A percentile compares a stretch with the other conserved stretches of the same genome.
Conservation (phyloP, 2,888 invertebrate species). For the Chorisops tibialis region DNA sequence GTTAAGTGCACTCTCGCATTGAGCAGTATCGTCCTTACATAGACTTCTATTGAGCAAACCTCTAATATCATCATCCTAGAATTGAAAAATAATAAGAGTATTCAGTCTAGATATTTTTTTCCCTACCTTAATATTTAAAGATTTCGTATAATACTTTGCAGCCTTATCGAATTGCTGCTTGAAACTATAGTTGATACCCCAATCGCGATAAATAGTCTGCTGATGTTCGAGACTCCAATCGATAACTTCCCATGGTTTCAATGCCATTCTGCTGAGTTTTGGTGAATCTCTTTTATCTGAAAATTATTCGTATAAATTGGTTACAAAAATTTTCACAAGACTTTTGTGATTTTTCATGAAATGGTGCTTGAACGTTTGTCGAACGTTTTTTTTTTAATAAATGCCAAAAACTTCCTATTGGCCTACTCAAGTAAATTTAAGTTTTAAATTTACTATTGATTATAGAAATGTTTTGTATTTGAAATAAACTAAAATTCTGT, state of each 20-base stretch:
- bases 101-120: neutral
- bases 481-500: too few relatives aligned
- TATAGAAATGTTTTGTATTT: too few relatives aligned
- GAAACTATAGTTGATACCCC: constrained; percentile 45
- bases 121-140: constrained; percentile 38
- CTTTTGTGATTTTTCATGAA: too few relatives aligned
- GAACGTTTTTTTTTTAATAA: too few relatives aligned
- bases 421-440: too few relatives aligned
- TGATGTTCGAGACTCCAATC: constrained; percentile 42
- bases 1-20: constrained; percentile 40
- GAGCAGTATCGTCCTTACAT: constrained; percentile 43
- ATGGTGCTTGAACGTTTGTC: too few relatives aligned
- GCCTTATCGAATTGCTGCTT: constrained; percentile 45
- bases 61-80: constrained; percentile 37
- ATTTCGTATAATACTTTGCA: constrained; percentile 43
- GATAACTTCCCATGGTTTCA: constrained; percentile 40
- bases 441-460: too few relatives aligned
- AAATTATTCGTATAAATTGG: neutral
- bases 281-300: neutral
- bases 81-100: neutral
- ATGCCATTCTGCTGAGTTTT: neutral
- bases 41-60: constrained; percentile 44
- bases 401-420: too few relatives aligned
- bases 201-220: constrained; percentile 47
- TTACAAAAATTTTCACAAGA: too few relatives aligned